These are phyloP conservation scores for Griposia aprilina DNA, from an alignment of 2,888 invertebrate genomes.

Conservation along the genomic window DNA sequence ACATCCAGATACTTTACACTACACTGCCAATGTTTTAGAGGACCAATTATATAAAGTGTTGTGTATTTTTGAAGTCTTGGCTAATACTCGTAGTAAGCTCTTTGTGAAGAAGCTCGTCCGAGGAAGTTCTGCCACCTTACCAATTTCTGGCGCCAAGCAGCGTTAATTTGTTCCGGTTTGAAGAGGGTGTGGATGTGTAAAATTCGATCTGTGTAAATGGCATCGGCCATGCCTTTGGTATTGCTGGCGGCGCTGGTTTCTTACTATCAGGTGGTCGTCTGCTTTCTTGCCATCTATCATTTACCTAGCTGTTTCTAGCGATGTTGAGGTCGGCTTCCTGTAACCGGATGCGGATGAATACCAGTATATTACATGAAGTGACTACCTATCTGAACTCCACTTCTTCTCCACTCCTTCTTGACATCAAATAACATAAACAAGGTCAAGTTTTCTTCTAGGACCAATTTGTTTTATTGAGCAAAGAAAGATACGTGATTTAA, in stretches of 20 bases:
- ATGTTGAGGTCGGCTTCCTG: neutral
- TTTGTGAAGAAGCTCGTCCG: neutral
- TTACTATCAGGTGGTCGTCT: neutral
- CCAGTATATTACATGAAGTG: neutral
- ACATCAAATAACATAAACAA: neutral
- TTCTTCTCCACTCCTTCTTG: neutral
- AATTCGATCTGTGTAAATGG: too few relatives aligned
- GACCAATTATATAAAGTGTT: neutral
- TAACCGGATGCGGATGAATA: neutral
- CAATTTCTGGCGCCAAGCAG: neutral
- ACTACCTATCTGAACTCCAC: neutral
- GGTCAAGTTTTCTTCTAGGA: neutral
- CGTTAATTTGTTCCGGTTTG: neutral
- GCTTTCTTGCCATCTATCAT: neutral
- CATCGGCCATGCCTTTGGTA: too few relatives aligned
- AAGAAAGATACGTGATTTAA: neutral
- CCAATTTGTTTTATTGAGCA: neutral
- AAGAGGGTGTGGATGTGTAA: neutral
- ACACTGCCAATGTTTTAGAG: neutral
- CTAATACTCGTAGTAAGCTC: neutral
- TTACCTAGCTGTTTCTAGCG: neutral
- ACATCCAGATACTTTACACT: neutral
- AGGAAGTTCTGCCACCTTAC: too few relatives aligned
- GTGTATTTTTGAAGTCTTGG: neutral
- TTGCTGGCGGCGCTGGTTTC: neutral